A percentile compares a stretch with the other conserved stretches of the same genome.
Conservation (phyloP, 2,113 vertebrate species). For the Anoura caudifer region DNA sequence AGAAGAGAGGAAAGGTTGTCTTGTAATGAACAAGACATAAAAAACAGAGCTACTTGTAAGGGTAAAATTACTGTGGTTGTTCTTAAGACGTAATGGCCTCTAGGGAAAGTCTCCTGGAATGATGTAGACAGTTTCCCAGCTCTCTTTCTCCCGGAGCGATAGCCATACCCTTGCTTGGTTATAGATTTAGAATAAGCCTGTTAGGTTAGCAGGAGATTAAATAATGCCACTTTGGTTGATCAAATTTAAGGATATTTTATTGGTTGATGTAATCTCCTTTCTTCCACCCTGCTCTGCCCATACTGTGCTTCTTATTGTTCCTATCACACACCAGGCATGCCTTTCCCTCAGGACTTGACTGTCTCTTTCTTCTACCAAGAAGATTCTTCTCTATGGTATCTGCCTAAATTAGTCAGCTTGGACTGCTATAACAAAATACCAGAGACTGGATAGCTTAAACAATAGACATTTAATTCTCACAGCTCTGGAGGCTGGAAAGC, state of each 20-base stretch:
- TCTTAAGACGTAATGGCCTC: neutral
- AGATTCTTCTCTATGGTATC: neutral
- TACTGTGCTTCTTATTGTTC: neutral
- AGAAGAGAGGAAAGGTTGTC: neutral
- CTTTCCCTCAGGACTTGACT: neutral
- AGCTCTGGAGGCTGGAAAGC: neutral
- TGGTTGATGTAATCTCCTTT: neutral
- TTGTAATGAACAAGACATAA: neutral
- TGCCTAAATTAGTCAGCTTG: neutral
- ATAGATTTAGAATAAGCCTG: neutral
- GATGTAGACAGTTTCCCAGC: neutral
- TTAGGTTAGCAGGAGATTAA: neutral
- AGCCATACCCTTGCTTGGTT: neutral
- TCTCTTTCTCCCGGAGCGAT: neutral
- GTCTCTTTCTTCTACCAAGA: neutral
- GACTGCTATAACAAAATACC: neutral
- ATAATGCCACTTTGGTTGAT: neutral
- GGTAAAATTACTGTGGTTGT: neutral
- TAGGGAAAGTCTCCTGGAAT: neutral
- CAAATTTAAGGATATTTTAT: neutral
- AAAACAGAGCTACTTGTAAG: neutral
- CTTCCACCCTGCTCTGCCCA: neutral
- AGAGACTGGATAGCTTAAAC: neutral
- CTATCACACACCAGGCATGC: neutral
- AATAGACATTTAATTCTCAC: neutral